These are phyloP conservation scores for Dipodomys spectabilis DNA, from an alignment of 2,113 vertebrate genomes.

Conservation along the genomic window DNA sequence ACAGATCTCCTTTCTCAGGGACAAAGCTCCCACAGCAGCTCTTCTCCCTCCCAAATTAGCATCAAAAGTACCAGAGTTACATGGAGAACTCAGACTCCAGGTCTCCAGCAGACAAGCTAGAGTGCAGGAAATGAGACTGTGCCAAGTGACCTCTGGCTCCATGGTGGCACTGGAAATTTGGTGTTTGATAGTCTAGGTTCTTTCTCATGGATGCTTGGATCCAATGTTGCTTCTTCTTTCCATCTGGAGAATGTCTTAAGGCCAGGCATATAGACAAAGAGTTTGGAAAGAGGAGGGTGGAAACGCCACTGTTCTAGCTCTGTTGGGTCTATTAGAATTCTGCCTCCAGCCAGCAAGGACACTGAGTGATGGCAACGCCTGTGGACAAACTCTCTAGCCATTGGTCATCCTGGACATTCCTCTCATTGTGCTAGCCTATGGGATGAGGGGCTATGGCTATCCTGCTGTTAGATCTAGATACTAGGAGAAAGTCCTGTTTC, in stretches of 20 bases:
- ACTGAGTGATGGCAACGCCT: background rate
- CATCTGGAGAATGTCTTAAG: background rate
- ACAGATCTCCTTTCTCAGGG: conserved; percentile 38
- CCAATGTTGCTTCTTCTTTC: background rate
- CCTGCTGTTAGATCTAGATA: background rate
- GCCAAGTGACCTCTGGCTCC: background rate
- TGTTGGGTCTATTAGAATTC: background rate
- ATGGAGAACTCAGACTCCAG: background rate
- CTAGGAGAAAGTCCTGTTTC: background rate
- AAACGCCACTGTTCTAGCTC: too few species aligned
- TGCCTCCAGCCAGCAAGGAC: background rate
- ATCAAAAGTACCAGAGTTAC: background rate
- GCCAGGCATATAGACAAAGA: background rate
- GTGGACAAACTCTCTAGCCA: background rate
- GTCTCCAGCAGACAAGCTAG: background rate
- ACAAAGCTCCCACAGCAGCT: conserved; percentile 45
- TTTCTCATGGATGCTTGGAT: background rate
- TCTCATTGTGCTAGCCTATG: background rate
- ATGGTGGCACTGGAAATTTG: fast-evolving
- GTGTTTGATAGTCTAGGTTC: background rate
- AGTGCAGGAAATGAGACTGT: fast-evolving
- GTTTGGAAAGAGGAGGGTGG: background rate
- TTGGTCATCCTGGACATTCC: background rate
- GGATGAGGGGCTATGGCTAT: background rate
- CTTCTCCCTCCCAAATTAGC: background rate